Evolutionary conservation across 2,113 vertebrate genomes (phyloP), one percentile per base, ranked within the genome.

Genomic region (Hemibagrus wyckioides): DNA sequence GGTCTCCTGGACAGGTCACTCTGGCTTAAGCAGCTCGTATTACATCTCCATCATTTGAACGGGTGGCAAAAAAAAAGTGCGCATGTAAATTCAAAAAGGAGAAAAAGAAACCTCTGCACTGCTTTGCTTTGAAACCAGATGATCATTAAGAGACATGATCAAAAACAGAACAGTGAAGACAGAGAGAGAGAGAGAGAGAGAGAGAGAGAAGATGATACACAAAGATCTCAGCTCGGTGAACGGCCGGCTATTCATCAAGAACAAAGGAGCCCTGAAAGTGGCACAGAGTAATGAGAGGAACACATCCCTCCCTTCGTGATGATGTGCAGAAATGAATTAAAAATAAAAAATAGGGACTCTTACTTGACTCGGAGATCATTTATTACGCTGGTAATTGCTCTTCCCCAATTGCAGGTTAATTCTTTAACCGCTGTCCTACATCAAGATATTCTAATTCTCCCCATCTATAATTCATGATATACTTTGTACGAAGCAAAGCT

Each of bases 391-490:
- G 92, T 95, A 95, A 96, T 96, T 95, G 95, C 93, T 95, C 94
- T 94, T 94, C 92, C 91, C 93, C 94, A 93, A 95, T 95, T 95
- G 94, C 94, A 95, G 94, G 94, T 96, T 95, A 95, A 95, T 94
- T 95, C 95, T 95, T 96, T 95, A 95, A 95, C 95, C 93, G 94
- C 90, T 92, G 93, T 94, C 93, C 94, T 96, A 95, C 95, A 94
- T 95, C 93, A 94, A 92, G 94, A 95, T 95, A 92, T 88, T 92
- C 94, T 94, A 93, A 93, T 96, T 93, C 91, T 90, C 88, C 90
- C 89, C 91, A 96, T 96, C 91, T 95, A 96, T 96, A 94, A 95
- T 96, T 96, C 94, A 96, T 95, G 93, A 94, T 95, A 95, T 94
- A 95, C 94, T 96, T 95, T 96, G 94, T 93, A 94, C 93, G 92